Percentiles rank a stretch among this genome's conserved stretches.
phyloP scores from a whole-genome alignment of 35 echinoderm and acorn worm genomes.

The Holothuria glaberrima region DNA sequence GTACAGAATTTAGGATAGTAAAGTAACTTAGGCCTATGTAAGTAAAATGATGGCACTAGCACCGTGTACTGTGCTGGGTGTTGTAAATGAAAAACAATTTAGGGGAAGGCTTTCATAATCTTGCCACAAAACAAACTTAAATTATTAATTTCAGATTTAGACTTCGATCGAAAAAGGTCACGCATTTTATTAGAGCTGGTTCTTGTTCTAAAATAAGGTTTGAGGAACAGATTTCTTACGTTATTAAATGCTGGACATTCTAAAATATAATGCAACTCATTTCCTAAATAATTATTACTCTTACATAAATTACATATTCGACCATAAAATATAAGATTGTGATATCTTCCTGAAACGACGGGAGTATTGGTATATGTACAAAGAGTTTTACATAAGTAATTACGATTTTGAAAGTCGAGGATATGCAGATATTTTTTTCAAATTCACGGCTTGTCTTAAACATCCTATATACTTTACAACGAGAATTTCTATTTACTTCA shows the following conservation, averaged over 20 bases:
- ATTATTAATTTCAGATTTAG: background rate
- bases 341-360: background rate
- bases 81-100: background rate
- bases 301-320: slow-evolving; percentile 7
- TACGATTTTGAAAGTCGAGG: background rate
- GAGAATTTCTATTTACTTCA: background rate
- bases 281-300: background rate
- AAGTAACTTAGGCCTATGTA: too few species aligned
- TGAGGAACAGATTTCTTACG: background rate
- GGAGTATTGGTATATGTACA: background rate
- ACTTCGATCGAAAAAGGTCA: background rate
- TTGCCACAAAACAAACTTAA: background rate
- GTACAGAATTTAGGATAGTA: background rate
- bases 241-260: slow-evolving; percentile 4
- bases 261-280: background rate
- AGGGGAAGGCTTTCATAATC: background rate
- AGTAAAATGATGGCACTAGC: background rate
- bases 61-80: background rate
- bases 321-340: background rate
- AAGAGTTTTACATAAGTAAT: background rate
- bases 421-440: slow-evolving; percentile 4
- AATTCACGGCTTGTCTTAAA: slow-evolving; percentile 10
- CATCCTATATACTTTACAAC: background rate
- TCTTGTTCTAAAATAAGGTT: background rate
- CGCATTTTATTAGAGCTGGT: background rate